Conservation (phyloP, 2,888 invertebrate species). For the Megaustenia siamemsis region DNA sequence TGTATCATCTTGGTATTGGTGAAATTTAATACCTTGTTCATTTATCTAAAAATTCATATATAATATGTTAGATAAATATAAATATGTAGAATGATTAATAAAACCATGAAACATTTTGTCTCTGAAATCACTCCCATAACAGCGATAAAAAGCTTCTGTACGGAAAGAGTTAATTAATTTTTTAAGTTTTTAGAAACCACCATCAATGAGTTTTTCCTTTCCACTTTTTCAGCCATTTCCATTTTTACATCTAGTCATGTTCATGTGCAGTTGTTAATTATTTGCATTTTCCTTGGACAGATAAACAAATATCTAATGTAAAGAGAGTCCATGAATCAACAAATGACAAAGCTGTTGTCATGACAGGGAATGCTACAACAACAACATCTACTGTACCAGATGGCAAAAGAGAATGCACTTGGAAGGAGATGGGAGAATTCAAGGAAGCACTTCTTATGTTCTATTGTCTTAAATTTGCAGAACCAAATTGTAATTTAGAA, state of each 20-base stretch:
- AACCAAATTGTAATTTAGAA: slow-evolving; percentile 66
- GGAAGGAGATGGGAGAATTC: slow-evolving; percentile 68
- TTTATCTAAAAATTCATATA: no score
- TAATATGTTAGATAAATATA: no score
- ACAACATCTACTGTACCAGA: neutral
- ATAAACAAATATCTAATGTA: neutral
- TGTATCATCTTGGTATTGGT: no score
- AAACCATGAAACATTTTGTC: no score
- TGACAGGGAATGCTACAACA: neutral
- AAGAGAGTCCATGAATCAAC: slow-evolving; percentile 33
- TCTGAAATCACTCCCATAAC: no score
- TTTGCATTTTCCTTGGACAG: neutral
- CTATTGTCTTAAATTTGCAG: slow-evolving; percentile 72
- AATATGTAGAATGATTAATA: no score
- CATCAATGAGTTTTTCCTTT: neutral
- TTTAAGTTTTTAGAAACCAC: neutral
- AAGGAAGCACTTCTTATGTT: slow-evolving; percentile 72
- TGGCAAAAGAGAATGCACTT: slow-evolving; percentile 62
- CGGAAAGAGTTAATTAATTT: no score
- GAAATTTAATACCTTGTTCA: no score
- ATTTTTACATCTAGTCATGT: neutral
- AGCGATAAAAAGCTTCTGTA: no score
- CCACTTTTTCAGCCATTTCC: neutral
- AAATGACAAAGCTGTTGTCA: slow-evolving; percentile 1
- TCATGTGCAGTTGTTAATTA: neutral